A percentile compares a stretch with the other conserved stretches of the same genome.
These are phyloP conservation scores for Trematocara macrostoma DNA, from an alignment of 2,113 vertebrate genomes.

Conservation along the genomic window DNA sequence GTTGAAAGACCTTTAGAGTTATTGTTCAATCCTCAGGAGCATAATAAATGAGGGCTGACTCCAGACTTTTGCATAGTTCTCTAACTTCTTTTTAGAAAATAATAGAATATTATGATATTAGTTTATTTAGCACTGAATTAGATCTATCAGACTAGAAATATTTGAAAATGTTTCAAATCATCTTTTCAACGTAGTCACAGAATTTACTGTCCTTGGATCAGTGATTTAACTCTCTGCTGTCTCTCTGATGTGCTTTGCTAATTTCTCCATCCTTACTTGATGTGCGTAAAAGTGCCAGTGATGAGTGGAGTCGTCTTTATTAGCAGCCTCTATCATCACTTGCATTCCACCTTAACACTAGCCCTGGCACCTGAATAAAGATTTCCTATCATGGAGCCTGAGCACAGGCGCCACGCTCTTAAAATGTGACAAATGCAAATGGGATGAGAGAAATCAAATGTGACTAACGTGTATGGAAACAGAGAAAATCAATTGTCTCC, in stretches of 20 bases:
- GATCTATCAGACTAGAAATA: background rate
- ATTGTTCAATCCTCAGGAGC: background rate
- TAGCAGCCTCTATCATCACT: constrained; percentile 16
- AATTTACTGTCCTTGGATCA: background rate
- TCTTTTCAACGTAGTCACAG: background rate
- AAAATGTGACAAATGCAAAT: constrained; percentile 57
- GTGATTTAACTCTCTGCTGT: background rate
- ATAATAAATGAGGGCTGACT: background rate
- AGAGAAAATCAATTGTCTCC: constrained; percentile 67
- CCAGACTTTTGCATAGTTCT: background rate
- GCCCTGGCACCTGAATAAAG: constrained; percentile 32
- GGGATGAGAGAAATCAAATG: constrained; percentile 53
- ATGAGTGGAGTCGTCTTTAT: constrained; percentile 15
- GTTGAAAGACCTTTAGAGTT: background rate
- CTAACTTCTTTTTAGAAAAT: background rate
- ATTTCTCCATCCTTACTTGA: background rate
- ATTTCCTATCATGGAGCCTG: constrained; percentile 26
- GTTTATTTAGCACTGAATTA: background rate
- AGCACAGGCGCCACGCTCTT: background rate
- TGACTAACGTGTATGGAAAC: constrained; percentile 59
- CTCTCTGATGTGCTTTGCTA: background rate
- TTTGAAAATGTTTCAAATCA: background rate
- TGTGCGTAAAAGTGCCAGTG: background rate
- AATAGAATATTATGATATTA: background rate
- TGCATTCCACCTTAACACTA: constrained; percentile 16